Conservation (phyloP, 2,797 vertebrate species). For the Atherinosoma microstoma region DNA sequence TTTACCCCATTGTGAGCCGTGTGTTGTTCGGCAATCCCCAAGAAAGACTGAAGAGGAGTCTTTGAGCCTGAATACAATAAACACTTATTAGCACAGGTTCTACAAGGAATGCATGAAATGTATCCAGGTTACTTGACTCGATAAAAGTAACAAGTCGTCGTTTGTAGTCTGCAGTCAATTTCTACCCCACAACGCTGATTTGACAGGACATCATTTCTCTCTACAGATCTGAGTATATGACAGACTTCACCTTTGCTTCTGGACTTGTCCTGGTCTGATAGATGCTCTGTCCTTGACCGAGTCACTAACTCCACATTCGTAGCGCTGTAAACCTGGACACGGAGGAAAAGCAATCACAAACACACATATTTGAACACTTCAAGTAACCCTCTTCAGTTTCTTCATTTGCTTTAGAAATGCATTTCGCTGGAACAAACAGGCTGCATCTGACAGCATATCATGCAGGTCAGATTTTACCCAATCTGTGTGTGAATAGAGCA, state of each 20-base stretch:
- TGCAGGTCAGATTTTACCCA: not conserved
- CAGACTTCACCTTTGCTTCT: slow-evolving; percentile 90
- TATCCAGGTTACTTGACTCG: slow-evolving; percentile 1
- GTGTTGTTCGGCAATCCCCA: slow-evolving; percentile 96
- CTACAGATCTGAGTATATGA: not conserved
- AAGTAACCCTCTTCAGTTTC: not conserved
- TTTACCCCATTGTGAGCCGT: slow-evolving; percentile 91
- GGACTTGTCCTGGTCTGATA: slow-evolving; percentile 96
- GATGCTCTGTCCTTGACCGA: slow-evolving; percentile 93
- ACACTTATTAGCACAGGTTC: not conserved
- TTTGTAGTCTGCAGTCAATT: not conserved
- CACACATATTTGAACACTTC: not conserved
- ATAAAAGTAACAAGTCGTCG: not conserved
- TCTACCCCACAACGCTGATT: not conserved
- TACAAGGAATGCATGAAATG: not conserved
- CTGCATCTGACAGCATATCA: not conserved
- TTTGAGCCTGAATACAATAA: slow-evolving; percentile 85
- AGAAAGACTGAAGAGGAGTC: slow-evolving; percentile 96
- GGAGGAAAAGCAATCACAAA: not conserved
- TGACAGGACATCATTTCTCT: not conserved
- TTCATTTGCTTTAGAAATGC: not conserved
- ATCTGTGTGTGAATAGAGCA: not conserved
- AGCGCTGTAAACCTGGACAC: slow-evolving; percentile 92
- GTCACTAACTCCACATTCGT: slow-evolving; percentile 96
- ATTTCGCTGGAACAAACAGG: not conserved